A percentile compares a stretch with the other conserved stretches of the same genome.
These are phyloP conservation scores for Coelinius sp. DNA, from an alignment of 2,888 invertebrate genomes.

Conservation along the genomic window DNA sequence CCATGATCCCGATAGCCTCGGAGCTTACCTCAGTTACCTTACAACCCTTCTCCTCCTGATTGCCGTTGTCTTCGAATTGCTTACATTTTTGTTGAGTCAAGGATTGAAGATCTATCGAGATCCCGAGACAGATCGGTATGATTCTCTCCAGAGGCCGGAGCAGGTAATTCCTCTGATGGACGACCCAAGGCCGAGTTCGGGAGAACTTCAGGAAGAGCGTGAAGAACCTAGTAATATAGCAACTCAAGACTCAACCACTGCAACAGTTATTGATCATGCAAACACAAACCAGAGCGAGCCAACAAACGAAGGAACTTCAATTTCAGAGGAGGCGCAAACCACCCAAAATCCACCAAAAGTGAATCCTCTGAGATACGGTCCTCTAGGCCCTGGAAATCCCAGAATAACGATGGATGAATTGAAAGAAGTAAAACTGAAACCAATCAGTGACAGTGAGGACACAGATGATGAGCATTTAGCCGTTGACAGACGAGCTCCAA, in stretches of 20 bases:
- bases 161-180: slow-evolving; percentile 51
- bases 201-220: slow-evolving; percentile 9
- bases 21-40: slow-evolving; percentile 71
- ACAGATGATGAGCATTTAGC: slow-evolving; percentile 58
- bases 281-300: background rate
- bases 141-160: slow-evolving; percentile 24
- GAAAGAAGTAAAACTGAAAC: slow-evolving; percentile 32
- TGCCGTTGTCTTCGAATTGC: slow-evolving; percentile 70
- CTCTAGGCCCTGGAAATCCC: slow-evolving; percentile 56
- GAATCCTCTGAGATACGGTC: slow-evolving; percentile 56
- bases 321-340: background rate
- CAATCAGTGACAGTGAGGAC: slow-evolving; percentile 38
- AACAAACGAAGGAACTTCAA: background rate
- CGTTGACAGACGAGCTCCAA: slow-evolving; percentile 7
- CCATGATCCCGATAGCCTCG: slow-evolving; percentile 71
- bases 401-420: slow-evolving; percentile 45
- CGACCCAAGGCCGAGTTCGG: background rate
- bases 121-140: slow-evolving; percentile 36
- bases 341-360: background rate
- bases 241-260: background rate
- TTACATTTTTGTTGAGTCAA: slow-evolving; percentile 71
- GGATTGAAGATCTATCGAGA: slow-evolving; percentile 67
- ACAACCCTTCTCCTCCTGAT: slow-evolving; percentile 70
- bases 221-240: background rate
- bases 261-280: background rate